A percentile compares a stretch with the other conserved stretches of the same genome.
Conservation (phyloP, 2,113 vertebrate genomes). For the Hemibagrus wyckioides region DNA sequence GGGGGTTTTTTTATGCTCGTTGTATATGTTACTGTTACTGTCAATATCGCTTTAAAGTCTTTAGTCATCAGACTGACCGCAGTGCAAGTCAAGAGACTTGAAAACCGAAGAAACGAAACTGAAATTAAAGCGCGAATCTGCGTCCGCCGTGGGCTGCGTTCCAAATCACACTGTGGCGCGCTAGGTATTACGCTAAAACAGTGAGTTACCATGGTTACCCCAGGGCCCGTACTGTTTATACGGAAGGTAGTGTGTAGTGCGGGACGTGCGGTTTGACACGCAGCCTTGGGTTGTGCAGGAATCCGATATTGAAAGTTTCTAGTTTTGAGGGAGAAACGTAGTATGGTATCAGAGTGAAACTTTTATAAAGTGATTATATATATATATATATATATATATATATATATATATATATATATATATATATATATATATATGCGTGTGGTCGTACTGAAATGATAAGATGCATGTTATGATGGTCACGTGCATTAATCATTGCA, state of each 20-base stretch:
- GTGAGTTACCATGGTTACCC: not conserved
- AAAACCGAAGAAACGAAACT: slow-evolving; percentile 6
- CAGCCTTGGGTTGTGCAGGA: not conserved
- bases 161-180: not conserved
- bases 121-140: not conserved
- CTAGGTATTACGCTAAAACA: not conserved
- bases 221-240: not conserved
- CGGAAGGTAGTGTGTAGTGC: not conserved
- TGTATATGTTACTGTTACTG: not conserved
- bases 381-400: no score
- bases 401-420: no score
- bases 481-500: not conserved
- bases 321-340: not conserved
- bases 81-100: no score
- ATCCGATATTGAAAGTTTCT: not conserved
- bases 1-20: not conserved
- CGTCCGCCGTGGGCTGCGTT: not conserved
- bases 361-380: no score
- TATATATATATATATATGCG: no score
- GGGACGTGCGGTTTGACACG: not conserved
- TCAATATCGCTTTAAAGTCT: not conserved
- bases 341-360: not conserved
- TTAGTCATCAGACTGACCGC: not conserved
- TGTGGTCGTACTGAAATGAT: not conserved
- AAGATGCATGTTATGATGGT: not conserved